phyloP scores from a whole-genome alignment of 2,113 vertebrate species.

The Phainopepla nitens region DNA sequence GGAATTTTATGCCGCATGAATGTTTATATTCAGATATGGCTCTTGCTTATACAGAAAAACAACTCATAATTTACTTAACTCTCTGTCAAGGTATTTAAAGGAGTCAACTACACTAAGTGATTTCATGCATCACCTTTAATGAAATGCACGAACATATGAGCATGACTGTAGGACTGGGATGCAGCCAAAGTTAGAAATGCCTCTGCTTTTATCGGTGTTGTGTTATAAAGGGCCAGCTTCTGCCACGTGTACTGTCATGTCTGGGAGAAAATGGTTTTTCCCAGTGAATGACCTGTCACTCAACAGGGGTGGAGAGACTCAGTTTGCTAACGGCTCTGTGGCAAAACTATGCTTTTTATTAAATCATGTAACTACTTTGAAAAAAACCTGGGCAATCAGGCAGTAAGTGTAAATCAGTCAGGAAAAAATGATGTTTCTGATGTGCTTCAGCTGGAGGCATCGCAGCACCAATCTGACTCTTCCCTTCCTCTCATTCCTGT shows the following conservation, averaged over 20 bases:
- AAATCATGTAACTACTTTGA: background rate
- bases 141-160: background rate
- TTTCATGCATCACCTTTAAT: slow-evolving; percentile 41
- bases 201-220: background rate
- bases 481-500: background rate
- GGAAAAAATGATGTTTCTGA: background rate
- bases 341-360: background rate
- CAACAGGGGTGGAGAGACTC: background rate
- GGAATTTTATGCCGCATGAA: background rate
- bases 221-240: background rate
- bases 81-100: slow-evolving; percentile 14
- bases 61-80: background rate
- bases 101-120: slow-evolving; percentile 11
- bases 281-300: background rate
- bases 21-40: background rate
- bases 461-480: background rate
- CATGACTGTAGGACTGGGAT: background rate
- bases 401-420: background rate
- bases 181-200: background rate
- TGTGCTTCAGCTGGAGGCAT: background rate
- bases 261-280: background rate
- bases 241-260: background rate
- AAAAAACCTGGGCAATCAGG: background rate
- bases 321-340: background rate
- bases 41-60: background rate